These are phyloP conservation scores for Prostheceraeus crozeri DNA, from an alignment of 2,888 invertebrate species.

Conservation along the genomic window DNA sequence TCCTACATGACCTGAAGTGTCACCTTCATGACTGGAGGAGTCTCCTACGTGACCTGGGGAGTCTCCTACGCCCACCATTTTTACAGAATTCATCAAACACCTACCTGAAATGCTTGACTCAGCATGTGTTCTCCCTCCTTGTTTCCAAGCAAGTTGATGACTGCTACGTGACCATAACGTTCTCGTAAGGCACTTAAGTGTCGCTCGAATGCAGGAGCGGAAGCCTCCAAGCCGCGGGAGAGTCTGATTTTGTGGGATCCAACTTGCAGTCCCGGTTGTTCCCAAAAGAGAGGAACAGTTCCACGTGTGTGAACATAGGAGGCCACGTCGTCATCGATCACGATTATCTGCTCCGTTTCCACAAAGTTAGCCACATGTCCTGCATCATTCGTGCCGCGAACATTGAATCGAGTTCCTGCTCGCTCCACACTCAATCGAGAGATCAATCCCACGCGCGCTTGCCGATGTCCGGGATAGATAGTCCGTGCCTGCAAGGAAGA, in stretches of 20 bases:
- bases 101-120: conserved; percentile 65
- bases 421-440: conserved; percentile 93
- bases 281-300: conserved; percentile 96
- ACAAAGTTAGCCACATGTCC: conserved; percentile 99
- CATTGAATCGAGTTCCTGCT: conserved; percentile 94
- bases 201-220: conserved; percentile 81
- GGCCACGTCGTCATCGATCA: conserved; percentile 70
- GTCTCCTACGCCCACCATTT: neutral
- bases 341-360: conserved; percentile 81
- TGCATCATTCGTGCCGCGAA: conserved; percentile 95
- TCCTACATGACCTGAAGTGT: too few species aligned
- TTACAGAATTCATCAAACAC: conserved; percentile 43
- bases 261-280: conserved; percentile 89
- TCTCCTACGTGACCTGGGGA: too few species aligned
- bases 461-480: conserved; percentile 86
- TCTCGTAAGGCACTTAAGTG: conserved; percentile 77
- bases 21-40: too few species aligned
- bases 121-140: conserved; percentile 95
- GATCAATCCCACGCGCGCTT: conserved; percentile 82
- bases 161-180: conserved; percentile 79
- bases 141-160: conserved; percentile 80
- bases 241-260: conserved; percentile 96
- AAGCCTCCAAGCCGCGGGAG: conserved; percentile 87
- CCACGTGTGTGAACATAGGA: conserved; percentile 72
- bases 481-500: conserved; percentile 8